Evolutionary conservation across 2,797 vertebrate genomes (phyloP), one percentile per base, ranked within the genome.

Genomic region (Danio aesculapii): DNA sequence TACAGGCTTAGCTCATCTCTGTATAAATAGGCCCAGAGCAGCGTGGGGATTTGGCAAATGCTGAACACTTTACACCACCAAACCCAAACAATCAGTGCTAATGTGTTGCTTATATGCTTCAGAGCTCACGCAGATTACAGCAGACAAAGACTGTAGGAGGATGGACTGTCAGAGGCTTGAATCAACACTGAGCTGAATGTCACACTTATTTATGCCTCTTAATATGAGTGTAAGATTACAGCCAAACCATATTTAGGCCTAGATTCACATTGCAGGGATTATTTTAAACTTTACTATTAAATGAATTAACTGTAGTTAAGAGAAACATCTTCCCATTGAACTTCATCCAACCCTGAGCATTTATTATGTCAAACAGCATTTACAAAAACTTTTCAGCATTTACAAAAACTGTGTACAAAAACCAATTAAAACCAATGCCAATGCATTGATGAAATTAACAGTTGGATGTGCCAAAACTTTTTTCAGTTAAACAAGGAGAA

Each of bases 11-110:
- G 85, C 86, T 92, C 89, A 89, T 52, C 61, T 47, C 83, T 66
- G 57, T 92, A 93, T 92, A 90, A 92, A 92, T 91, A 91, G 90
- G 84, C 67, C 68, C 46, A 66, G 84, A 73, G 75, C 76, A 81
- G 82, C 81, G 0, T 21, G 79, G 67, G 77, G 87, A 86, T 86
- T 87, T 85, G 57, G 76, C 63, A 70, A 81, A 77, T 79, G 87
- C 21, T 39, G 68, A 83, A 74, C 16, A 43, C 85, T 86, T 84
- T 63, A 76, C 73, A 70, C 77, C 77, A 71, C 71, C 73, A 80
- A 84, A 71, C 62, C 14, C 19, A 75, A 62, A 86, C 81, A 73
- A 79, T 78, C 21, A 81, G 72, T 75, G 86, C 82, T 91, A 87
- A 91, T 87, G 64, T 85, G 87, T 75, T 85, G 86, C 88, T 90